Conservation (phyloP, 2,113 vertebrate genomes). For the Progne subis region DNA sequence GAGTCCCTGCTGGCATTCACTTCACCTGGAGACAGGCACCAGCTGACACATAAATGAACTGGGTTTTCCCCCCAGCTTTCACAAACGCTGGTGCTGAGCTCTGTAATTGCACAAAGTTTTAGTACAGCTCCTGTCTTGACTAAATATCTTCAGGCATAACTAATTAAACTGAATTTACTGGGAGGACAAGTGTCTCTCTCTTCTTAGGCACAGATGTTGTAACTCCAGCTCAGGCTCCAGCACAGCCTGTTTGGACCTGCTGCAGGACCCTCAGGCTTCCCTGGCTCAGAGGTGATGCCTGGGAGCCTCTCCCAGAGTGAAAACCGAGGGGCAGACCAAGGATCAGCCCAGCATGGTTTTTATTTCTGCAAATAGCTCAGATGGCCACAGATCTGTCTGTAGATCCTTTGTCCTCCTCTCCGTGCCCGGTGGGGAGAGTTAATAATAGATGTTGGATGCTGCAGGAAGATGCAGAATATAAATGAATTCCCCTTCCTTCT, state of each 20-base stretch:
- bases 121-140: background rate
- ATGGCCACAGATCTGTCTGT: background rate
- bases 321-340: background rate
- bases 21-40: background rate
- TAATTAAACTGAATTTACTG: background rate
- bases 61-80: background rate
- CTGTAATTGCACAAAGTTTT: background rate
- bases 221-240: background rate
- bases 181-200: background rate
- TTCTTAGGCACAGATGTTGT: background rate
- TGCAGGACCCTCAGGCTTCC: background rate
- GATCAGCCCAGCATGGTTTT: background rate
- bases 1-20: background rate
- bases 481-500: constrained; percentile 28
- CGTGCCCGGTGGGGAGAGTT: background rate
- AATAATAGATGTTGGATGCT: background rate
- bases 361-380: background rate
- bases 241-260: background rate
- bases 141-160: background rate
- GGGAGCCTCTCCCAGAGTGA: background rate
- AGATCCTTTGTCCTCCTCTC: background rate
- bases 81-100: background rate
- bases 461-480: constrained; percentile 21
- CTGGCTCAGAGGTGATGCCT: background rate
- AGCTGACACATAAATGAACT: background rate